Evolutionary conservation across 92 coral and sea anemone genomes (phyloP), one percentile per base, ranked within the genome.

Genomic region (Umimayanthus kanabou): DNA sequence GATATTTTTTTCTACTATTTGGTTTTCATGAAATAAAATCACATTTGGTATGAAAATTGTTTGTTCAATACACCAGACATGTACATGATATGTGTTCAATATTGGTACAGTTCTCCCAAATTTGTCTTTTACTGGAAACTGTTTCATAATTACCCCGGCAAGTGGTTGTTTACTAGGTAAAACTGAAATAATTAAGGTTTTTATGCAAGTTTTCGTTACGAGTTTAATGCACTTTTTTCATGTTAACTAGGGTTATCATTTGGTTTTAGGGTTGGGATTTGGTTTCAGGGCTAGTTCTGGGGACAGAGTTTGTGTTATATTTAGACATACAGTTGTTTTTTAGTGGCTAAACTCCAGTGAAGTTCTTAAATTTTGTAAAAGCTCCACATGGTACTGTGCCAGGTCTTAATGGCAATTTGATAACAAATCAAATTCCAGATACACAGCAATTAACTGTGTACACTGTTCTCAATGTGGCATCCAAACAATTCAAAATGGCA

Each of bases 241-340:
- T 69, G 74, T 69, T 69, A 69, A 6, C 18, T 69, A 69, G 74
- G 74, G 74, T 69, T 69, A 23, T 7, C n/a, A n/a, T n/a, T n/a
- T n/a, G n/a, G n/a, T n/a, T n/a, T n/a, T n/a, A n/a, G n/a, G n/a
- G n/a, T n/a, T n/a, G n/a, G n/a, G 74, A 69, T 69, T 69, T 69
- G 74, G 74, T 69, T 69, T 69, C 74, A 69, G 74, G 74, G 74
- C 74, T 69, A 69, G 74, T 69, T 69, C 74, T 69, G 74, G 74
- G 74, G 74, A 69, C 74, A 69, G 74, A 69, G 74, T 69, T 69
- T 69, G 74, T 69, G n/a, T n/a, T n/a, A n/a, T n/a, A 6, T 69
- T 6, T 69, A 69, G 74, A 69, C 74, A 69, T 69, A 69, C 74
- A 23, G 74, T 69, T 69, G 74, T 69, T 69, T 69, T 69, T 69